phyloP scores from a whole-genome alignment of 2,888 invertebrate genomes.

The Tiliacea aurago region DNA sequence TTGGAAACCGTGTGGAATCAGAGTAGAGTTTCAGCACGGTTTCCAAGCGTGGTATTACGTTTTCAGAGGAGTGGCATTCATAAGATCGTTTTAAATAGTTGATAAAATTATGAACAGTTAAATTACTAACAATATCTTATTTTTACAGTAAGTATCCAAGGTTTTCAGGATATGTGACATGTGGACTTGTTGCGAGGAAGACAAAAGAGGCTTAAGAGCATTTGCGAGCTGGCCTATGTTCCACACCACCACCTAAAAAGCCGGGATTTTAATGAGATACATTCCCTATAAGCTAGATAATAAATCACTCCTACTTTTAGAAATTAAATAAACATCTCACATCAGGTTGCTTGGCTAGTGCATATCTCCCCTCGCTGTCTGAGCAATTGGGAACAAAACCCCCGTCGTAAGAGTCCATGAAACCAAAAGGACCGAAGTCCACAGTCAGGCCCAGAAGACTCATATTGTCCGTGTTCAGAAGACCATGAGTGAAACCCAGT shows the following conservation, averaged over 20 bases:
- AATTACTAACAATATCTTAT: constrained; percentile 85
- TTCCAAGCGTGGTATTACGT: too few relatives aligned
- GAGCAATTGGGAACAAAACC: constrained; percentile 92
- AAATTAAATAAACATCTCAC: constrained; percentile 74
- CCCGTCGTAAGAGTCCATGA: constrained; percentile 92
- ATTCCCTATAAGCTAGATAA: neutral
- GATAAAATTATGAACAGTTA: neutral
- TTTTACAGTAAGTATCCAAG: constrained; percentile 86
- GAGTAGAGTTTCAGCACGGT: too few relatives aligned
- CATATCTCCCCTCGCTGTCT: constrained; percentile 91
- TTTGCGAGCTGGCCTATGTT: constrained; percentile 91
- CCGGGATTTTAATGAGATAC: neutral
- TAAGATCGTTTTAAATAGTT: too few relatives aligned
- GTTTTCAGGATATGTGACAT: constrained; percentile 86
- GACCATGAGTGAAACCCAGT: constrained; percentile 91
- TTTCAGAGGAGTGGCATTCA: neutral
- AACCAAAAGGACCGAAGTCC: constrained; percentile 93
- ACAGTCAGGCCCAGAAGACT: constrained; percentile 92
- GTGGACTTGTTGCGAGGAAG: constrained; percentile 84
- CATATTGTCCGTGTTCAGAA: constrained; percentile 92
- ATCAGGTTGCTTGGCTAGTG: constrained; percentile 91
- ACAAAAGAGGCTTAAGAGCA: constrained; percentile 89
- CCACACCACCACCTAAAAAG: constrained; percentile 89
- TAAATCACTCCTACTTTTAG: neutral
- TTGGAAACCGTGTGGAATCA: too few relatives aligned